Evolutionary conservation across 1,140 invertebrate genomes (phyloP), one percentile per base, ranked within the genome.

Genomic region (Brachionus rotundiformis): DNA sequence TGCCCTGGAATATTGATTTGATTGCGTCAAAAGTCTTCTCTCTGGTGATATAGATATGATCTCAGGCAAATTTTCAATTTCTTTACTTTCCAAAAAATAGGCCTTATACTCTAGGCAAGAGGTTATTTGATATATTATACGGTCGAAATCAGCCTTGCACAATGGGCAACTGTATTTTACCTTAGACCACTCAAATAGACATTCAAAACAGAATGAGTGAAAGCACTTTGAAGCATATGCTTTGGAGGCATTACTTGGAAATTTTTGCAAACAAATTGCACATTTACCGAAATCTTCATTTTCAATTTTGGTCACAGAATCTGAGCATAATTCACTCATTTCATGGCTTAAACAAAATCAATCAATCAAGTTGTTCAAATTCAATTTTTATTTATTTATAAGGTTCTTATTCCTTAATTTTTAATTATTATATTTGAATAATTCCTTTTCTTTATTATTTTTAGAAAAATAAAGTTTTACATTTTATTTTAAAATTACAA

Each of bases 161-260:
- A 98, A 88, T 3, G 95, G 95, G 88, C 95, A 98, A 85, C 94
- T 94, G 11, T 94, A 90, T 88, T 96, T 96, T 7, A 96, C 92
- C 89, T 95, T 96, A 39, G 94, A 95, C 95, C 95, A 98, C 85
- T 95, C 93, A 47, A 94, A 87, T 1, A 98, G 89, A 86, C 95
- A 98, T 81, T 91, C 92, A 84, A 96, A 96, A 86, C 95, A 98
- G 86, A 98, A 97, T 85, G 93, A 92, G 87, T 98, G 95, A 83
- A 94, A 91, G 86, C 95, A 98, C 36, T 92, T 93, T 85, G 96
- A 93, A 0, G 94, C 94, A 84, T 94, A 95, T 10, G 93, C 95
- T 85, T 93, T 95, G 11, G 76, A 59, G 10, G 19, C 19, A 41
- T 33, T 19, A 29, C 33, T 59, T 2, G 33, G 16, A 39, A 79